A percentile compares a stretch with the other conserved stretches of the same genome.
Conservation (phyloP, 2,797 vertebrate species). For the Melanotaenia boesemani region DNA sequence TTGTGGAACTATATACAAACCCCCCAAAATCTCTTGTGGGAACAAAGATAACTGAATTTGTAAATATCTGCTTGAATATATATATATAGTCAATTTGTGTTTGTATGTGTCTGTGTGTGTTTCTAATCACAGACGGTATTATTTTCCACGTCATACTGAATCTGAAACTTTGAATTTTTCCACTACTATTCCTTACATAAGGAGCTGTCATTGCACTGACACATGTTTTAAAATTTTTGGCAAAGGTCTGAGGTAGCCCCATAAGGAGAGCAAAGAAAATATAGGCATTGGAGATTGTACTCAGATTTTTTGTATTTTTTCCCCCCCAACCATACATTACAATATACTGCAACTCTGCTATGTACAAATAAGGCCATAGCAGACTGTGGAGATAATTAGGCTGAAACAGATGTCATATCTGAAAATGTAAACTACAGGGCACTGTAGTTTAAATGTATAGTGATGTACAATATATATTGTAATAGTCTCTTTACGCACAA, state of each 20-base stretch:
- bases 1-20: too few relatives aligned
- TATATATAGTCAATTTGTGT: not conserved
- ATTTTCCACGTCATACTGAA: conserved; percentile 20
- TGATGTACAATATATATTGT: not conserved
- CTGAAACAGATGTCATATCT: not conserved
- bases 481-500: not conserved
- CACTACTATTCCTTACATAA: conserved; percentile 8
- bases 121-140: not conserved
- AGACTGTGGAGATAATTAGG: conserved; percentile 3
- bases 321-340: conserved; percentile 2
- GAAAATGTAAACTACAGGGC: not conserved
- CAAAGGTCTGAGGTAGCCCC: conserved; percentile 30
- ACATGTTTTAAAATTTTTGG: conserved; percentile 31
- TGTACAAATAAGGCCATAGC: not conserved
- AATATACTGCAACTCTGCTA: conserved; percentile 1
- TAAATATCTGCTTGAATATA: not conserved
- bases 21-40: too few relatives aligned
- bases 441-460: not conserved
- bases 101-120: not conserved
- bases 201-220: conserved; percentile 20
- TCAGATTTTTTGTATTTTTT: conserved; percentile 9
- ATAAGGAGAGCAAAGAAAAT: conserved; percentile 9
- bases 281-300: not conserved
- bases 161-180: conserved; percentile 30
- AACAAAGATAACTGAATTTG: not conserved